Conservation (phyloP, 2,888 invertebrate species). For the Julus scanicus region DNA sequence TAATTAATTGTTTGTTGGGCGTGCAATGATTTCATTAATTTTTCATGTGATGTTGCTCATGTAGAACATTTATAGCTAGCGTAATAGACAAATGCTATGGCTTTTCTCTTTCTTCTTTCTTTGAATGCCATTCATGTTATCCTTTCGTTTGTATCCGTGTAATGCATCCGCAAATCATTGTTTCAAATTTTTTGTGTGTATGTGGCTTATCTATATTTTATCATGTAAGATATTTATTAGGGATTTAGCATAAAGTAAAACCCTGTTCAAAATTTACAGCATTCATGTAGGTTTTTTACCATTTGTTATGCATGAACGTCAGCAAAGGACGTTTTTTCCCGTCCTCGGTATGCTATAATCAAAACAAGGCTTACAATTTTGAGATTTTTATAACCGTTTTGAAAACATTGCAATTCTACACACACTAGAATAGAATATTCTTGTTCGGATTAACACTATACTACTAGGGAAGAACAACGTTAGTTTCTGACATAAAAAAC, state of each 20-base stretch:
- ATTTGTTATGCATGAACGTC: constrained; percentile 9
- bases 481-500: too few relatives aligned
- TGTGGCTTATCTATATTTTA: constrained; percentile 16
- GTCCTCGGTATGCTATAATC: neutral
- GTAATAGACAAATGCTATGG: neutral
- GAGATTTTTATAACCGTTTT: neutral
- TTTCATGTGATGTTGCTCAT: constrained; percentile 31
- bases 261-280: neutral
- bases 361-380: neutral
- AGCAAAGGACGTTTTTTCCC: neutral
- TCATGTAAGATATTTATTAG: neutral
- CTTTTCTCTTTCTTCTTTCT: constrained; percentile 2
- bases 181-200: neutral
- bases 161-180: constrained; percentile 7
- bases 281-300: neutral
- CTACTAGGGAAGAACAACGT: too few relatives aligned
- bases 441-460: neutral
- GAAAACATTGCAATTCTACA: neutral
- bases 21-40: constrained; percentile 36
- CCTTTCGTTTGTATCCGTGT: neutral
- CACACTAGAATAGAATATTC: neutral
- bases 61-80: constrained; percentile 1
- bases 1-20: constrained; percentile 39
- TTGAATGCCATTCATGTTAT: neutral
- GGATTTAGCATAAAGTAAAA: constrained; percentile 23